A percentile compares a stretch with the other conserved stretches of the same genome.
These are phyloP conservation scores for Nasonia giraulti DNA, from an alignment of 1,140 invertebrate species.

Conservation along the genomic window DNA sequence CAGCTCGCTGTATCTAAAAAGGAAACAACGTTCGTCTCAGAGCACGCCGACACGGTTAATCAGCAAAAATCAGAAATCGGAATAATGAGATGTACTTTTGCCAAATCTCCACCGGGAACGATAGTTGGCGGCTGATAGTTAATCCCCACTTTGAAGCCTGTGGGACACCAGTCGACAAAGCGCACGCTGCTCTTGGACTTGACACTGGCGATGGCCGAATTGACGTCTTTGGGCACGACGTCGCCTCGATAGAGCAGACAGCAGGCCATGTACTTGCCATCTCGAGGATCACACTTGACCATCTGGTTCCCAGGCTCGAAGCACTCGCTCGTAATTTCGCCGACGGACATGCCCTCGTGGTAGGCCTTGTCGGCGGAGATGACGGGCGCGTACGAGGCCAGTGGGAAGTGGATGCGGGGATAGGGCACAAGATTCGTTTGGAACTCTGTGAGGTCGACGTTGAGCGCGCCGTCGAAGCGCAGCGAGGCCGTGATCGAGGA, in stretches of 20 bases:
- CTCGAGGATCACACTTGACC: slow-evolving; percentile 81
- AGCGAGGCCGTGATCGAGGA: slow-evolving; percentile 86
- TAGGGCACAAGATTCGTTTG: slow-evolving; percentile 83
- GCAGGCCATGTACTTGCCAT: slow-evolving; percentile 85
- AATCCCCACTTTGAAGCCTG: slow-evolving; percentile 83
- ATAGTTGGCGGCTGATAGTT: slow-evolving; percentile 69
- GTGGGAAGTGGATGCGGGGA: slow-evolving; percentile 82
- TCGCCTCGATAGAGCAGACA: slow-evolving; percentile 81
- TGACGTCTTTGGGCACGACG: slow-evolving; percentile 67
- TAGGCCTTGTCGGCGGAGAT: slow-evolving; percentile 70
- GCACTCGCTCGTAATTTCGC: slow-evolving; percentile 82
- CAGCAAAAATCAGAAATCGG: not conserved
- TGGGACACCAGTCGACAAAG: slow-evolving; percentile 84
- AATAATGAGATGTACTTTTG: slow-evolving; percentile 46
- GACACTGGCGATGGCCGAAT: slow-evolving; percentile 54
- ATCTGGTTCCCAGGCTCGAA: slow-evolving; percentile 82
- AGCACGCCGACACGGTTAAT: not conserved
- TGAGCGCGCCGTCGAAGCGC: slow-evolving; percentile 74
- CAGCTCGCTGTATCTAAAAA: slow-evolving; percentile 55
- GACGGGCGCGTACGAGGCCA: slow-evolving; percentile 72
- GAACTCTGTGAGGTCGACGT: slow-evolving; percentile 88
- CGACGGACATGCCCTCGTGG: slow-evolving; percentile 79
- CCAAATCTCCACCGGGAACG: slow-evolving; percentile 58
- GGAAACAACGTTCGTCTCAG: not conserved
- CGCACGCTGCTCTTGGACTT: slow-evolving; percentile 73